Conservation (phyloP, 2,113 vertebrate genomes). For the Microcebus ravelobensis region DNA sequence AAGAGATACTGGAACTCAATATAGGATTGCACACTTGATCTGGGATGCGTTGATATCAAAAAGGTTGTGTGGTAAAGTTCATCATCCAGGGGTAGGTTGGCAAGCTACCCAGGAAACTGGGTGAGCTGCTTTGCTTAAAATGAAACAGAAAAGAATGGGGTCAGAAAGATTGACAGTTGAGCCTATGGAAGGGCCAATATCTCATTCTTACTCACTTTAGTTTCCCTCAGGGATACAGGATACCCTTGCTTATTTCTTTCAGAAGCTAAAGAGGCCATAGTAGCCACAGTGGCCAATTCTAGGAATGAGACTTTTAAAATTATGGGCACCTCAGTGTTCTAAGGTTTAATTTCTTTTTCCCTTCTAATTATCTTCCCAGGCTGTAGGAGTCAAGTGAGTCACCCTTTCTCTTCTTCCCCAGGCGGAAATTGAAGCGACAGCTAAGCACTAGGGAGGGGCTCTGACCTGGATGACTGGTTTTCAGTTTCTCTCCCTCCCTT, state of each 20-base stretch:
- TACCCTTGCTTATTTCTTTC: background rate
- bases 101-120: background rate
- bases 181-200: background rate
- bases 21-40: background rate
- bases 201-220: background rate
- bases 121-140: slow-evolving; percentile 26
- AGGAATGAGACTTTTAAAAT: slow-evolving; percentile 54
- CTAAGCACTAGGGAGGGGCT: slow-evolving; percentile 64
- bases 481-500: slow-evolving; percentile 62
- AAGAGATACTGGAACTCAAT: background rate
- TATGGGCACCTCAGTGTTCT: slow-evolving; percentile 27
- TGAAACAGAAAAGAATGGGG: background rate
- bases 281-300: background rate
- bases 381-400: slow-evolving; percentile 72
- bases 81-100: background rate
- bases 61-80: background rate
- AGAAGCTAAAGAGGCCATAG: background rate
- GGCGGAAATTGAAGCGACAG: slow-evolving; percentile 61
- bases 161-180: background rate
- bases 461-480: slow-evolving; percentile 64
- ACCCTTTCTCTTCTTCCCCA: slow-evolving; percentile 61
- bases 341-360: slow-evolving; percentile 64
- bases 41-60: background rate
- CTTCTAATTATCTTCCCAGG: slow-evolving; percentile 69
- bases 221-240: background rate